Evolutionary conservation across 1,140 invertebrate genomes (phyloP), one percentile per base, ranked within the genome.

Genomic region (Ceratosolen fusciceps): DNA sequence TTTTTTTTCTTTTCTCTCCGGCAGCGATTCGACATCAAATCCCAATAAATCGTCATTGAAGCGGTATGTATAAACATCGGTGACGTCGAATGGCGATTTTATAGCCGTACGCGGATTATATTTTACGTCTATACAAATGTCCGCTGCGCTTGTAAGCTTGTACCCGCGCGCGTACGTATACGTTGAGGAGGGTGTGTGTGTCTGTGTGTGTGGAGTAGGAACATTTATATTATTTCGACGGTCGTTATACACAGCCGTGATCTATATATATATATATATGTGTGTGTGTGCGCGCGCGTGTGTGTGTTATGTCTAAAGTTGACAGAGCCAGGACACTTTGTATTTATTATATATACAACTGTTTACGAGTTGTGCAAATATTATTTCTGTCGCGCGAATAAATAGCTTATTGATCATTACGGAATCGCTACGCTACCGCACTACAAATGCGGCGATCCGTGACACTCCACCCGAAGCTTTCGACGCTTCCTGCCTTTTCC

Each of bases 401-500:
- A 68, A 70, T 70, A 47, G 52, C 29, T 77, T 77, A 77, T 77
- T 77, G 76, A 77, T 77, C 76, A 58, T 70, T 70, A 70, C 52
- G 75, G 31, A 77, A 70, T 77, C 52, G 34, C 75, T 37, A 37
- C 5, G 52, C 52, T 72, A 54, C n/a, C 34, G 29, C 29, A 34
- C 16, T 21, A 34, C 29, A 65, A 21, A 5, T 21, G 2, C 16
- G 7, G 4, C 16, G 19, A 7, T 26, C 3, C 54, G 24, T 21
- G 16, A 16, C 60, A n/a, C 31, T 65, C n/a, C 31, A 7, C 3
- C n/a, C 3, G 49, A 62, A 60, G 1, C 43, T 74, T 62, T 60
- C n/a, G n/a, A n/a, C n/a, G n/a, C n/a, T n/a, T n/a, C n/a, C n/a
- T n/a, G n/a, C n/a, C n/a, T n/a, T n/a, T n/a, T n/a, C 31, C 16